Conservation (phyloP, 2,888 invertebrate genomes). For the Cephus spinipes region DNA sequence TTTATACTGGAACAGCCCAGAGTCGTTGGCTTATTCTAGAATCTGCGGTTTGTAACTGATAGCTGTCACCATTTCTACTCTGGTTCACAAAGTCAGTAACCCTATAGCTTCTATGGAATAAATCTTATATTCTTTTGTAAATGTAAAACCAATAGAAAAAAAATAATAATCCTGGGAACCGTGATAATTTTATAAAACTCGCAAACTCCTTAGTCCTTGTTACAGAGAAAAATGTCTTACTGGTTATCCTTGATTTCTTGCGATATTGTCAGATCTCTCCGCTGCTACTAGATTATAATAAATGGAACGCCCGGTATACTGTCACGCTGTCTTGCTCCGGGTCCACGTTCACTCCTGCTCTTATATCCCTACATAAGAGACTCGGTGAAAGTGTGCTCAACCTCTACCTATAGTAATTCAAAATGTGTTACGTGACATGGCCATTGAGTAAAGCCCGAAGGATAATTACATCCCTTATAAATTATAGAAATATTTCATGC, state of each 20-base stretch:
- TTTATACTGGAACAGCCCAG: not conserved
- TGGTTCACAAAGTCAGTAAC: conserved; percentile 36
- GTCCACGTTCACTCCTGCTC: not conserved
- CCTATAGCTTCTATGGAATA: conserved; percentile 12
- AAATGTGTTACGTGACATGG: no score
- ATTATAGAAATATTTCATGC: not conserved
- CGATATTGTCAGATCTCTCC: no score
- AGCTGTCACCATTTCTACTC: conserved; percentile 38
- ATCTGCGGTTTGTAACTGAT: conserved; percentile 52
- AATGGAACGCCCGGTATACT: no score
- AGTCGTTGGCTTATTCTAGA: conserved; percentile 38
- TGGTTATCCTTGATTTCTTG: no score
- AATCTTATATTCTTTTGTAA: no score
- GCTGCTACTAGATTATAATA: no score
- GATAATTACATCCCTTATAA: not conserved
- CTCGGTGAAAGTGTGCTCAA: conserved; percentile 6
- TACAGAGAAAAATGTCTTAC: no score
- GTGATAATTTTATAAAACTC: no score
- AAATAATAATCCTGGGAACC: not conserved
- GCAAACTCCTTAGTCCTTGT: no score
- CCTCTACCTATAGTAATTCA: not conserved
- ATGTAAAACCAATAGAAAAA: not conserved
- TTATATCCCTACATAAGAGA: not conserved
- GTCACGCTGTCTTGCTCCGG: no score
- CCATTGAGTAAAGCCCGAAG: not conserved